A percentile compares a stretch with the other conserved stretches of the same genome.
Conservation (phyloP, 2,113 vertebrate genomes). For the Anolis carolinensis region DNA sequence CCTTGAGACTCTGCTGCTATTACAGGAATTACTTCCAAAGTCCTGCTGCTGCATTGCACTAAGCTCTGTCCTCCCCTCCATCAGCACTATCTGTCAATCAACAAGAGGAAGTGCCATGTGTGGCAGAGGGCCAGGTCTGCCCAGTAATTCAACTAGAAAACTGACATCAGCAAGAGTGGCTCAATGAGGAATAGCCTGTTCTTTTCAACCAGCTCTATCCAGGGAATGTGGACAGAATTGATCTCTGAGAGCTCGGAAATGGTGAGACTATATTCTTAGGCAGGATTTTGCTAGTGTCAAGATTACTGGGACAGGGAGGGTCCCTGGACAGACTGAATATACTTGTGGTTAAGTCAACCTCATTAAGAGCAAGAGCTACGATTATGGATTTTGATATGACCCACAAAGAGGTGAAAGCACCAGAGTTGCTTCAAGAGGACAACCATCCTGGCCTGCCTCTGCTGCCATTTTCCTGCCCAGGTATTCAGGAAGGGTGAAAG, state of each 20-base stretch:
- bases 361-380: too few relatives aligned
- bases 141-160: not conserved
- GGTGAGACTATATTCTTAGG: not conserved
- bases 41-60: not conserved
- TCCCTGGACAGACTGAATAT: too few relatives aligned
- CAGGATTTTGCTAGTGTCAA: not conserved
- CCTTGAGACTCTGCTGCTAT: accelerated
- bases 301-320: not conserved
- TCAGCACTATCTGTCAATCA: not conserved
- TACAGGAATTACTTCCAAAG: not conserved
- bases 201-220: not conserved
- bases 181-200: not conserved
- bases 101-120: not conserved
- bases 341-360: too few relatives aligned
- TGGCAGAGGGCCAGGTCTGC: not conserved
- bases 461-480: too few relatives aligned
- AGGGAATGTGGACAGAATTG: not conserved
- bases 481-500: too few relatives aligned
- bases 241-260: not conserved
- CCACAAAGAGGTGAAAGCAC: too few relatives aligned
- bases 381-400: too few relatives aligned
- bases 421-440: too few relatives aligned
- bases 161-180: not conserved
- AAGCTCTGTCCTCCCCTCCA: not conserved
- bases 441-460: too few relatives aligned